Base-by-base conservation (phyloP, 2,797 vertebrate genomes). In the Ctenochaetus hawaiiensis region DNA sequence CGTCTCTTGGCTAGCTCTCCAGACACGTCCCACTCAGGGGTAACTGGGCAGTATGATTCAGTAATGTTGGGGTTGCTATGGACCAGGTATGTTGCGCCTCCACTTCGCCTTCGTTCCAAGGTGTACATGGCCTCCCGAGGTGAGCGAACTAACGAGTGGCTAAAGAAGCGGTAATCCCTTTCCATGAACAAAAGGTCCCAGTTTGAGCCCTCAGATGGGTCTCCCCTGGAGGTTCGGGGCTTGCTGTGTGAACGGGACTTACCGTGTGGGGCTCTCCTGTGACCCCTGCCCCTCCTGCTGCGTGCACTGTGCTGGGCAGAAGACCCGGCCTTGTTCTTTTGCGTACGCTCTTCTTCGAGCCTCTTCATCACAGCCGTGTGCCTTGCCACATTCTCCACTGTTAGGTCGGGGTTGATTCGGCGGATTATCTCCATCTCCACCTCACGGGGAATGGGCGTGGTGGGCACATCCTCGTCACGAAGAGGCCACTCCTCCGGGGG, bases 331-430 rank as follows among this genome's bases (percentile, higher is more conserved):
- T 99, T 99, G 92, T 96, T 97, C 80, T 97, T 95, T 73, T 99
- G 98, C 8, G 97, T 96, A 63, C 98, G 97, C 89, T 99, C 98
- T 87, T 99, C 98, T 90, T 99, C 98, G 83, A 99, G 96, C 87
- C 99, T 96, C 94, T 99, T 99, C 98, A 99, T 99, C 69, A 99
- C 97, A 57, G 98, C 98, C 14, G 98, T 99, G 92, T 99, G 98
- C 85, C 98, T 94, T 66, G 98, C 97, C 89, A 99, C 98, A 16
- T 99, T 99, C 93, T 99, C 98, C 93, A 99, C 98, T 2, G 98
- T 99, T 89, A 99, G 90, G 91, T 99, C 98, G 0, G 98, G 98
- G 93, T 99, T 99, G 87, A 99, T 99, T 45, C 98, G 95, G 69
- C 97, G 95, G 83, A 99, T 99, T 81, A 99, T 99, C 86, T 99